Evolutionary conservation across 2,797 vertebrate species (phyloP).

Genomic region (Tachyglossus aculeatus): DNA sequence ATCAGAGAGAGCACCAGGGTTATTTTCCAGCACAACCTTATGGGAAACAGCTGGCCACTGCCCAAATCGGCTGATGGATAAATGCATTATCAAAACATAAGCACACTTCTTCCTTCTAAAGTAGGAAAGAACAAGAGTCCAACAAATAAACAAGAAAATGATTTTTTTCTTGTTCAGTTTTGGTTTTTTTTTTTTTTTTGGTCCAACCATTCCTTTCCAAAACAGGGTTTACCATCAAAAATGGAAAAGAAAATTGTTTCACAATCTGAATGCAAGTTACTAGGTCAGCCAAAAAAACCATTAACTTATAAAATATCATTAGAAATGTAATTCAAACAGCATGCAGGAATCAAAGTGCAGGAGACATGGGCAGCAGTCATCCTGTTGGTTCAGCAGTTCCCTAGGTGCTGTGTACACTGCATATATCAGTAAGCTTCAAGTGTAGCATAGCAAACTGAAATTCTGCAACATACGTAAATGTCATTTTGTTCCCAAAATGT

Average conservation of each 20-base stretch:
- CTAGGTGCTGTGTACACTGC: background rate
- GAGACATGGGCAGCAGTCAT: background rate
- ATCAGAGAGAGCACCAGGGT: conserved; percentile 16
- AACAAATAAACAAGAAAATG: conserved; percentile 11
- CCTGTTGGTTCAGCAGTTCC: background rate
- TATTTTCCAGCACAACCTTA: conserved; percentile 35
- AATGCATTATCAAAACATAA: conserved; percentile 26
- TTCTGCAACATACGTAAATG: background rate
- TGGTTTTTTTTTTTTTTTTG: conserved; percentile 23
- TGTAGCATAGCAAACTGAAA: background rate
- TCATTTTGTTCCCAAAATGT: background rate
- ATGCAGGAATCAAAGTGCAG: background rate
- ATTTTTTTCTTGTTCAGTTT: background rate
- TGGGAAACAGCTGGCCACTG: conserved; percentile 38
- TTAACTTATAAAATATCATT: conserved; percentile 12
- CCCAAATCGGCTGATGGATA: conserved; percentile 25
- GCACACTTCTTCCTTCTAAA: conserved; percentile 20
- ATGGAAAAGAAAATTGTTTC: background rate
- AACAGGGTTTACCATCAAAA: conserved; percentile 7
- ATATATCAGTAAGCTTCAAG: background rate
- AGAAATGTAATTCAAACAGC: conserved; percentile 5
- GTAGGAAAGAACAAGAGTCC: conserved; percentile 16
- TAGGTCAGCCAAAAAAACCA: conserved; percentile 23
- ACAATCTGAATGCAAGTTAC: conserved; percentile 9
- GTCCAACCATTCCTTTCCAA: conserved; percentile 14